Conservation (phyloP, 2,797 vertebrate species). For the Phoeniculus purpureus region DNA sequence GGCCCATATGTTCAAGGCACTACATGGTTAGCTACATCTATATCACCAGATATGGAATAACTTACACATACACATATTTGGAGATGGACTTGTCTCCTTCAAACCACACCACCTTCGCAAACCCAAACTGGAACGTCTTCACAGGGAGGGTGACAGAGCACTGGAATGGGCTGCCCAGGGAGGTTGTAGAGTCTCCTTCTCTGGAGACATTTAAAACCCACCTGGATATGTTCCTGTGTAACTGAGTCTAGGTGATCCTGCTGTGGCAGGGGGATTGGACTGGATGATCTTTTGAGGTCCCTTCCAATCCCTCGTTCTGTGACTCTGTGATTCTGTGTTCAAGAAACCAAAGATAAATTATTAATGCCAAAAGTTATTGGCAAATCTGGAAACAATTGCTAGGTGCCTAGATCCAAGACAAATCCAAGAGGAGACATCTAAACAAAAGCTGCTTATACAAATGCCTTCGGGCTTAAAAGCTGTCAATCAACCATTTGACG, state of each 20-base stretch:
- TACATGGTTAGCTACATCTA: not conserved
- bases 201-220: too few relatives aligned
- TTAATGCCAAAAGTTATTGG: not conserved
- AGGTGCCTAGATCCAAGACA: not conserved
- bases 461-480: not conserved
- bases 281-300: too few relatives aligned
- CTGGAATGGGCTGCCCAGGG: too few relatives aligned
- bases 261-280: too few relatives aligned
- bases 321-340: not conserved
- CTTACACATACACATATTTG: not conserved
- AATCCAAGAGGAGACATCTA: not conserved
- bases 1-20: not conserved
- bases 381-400: not conserved
- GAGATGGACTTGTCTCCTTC: not conserved
- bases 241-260: too few relatives aligned
- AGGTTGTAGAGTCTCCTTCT: too few relatives aligned
- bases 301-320: too few relatives aligned
- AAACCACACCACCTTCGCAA: not conserved
- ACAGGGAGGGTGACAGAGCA: too few relatives aligned
- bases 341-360: not conserved
- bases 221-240: too few relatives aligned
- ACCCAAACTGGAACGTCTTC: not conserved
- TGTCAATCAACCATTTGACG: not conserved
- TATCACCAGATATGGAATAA: not conserved
- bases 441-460: not conserved